Base-by-base conservation (phyloP, 2,113 vertebrate species). In the Craseonycteris thonglongyai region DNA sequence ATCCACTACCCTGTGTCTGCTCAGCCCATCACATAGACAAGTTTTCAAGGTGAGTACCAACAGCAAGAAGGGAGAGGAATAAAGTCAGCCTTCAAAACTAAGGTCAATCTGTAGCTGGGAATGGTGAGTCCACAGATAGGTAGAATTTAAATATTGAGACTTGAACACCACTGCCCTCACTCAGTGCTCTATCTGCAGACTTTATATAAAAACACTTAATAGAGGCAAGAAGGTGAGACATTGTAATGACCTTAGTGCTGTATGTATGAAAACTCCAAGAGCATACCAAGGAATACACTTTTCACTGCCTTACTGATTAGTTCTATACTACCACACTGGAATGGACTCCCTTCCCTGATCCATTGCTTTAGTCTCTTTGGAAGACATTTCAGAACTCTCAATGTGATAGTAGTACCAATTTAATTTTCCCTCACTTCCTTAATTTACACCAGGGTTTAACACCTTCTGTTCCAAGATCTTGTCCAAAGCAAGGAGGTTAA, bases 11-110 rank as follows among this genome's bases (percentile, higher is more conserved):
- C 93, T 38, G 47, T 58, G n/a, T 59, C 75, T 81, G n/a, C 74
- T 40, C 74, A 89, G 33, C 11, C 84, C 54, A 78, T 49, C 82
- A 30, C 65, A 51, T 47, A 71, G 30, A 56, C 45, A 2, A 24
- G 65, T 30, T 86, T 82, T 47, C 86, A 91, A 91, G 85, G 96
- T 93, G 35, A 94, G 96, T 93, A 56, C 3, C 54, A 30, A 72
- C 0, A 61, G 12, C 15, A 79, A 83, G 19, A 68, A 68, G n/a
- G 9, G 26, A 19, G 42, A 83, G 13, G 2, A 71, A 54, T 28
- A 13, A 33, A 18, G 35, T 51, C 2, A 19, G 1, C 18, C 1
- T 2, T 26, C 13, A 33, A 69, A 72, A 61, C 8, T 35, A 72
- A 9, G 33, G 15, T 47, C 33, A 24, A 26, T 35, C 35, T 61